These are phyloP conservation scores for Hestina assimilis DNA, from an alignment of 1,140 invertebrate genomes.

Conservation along the genomic window DNA sequence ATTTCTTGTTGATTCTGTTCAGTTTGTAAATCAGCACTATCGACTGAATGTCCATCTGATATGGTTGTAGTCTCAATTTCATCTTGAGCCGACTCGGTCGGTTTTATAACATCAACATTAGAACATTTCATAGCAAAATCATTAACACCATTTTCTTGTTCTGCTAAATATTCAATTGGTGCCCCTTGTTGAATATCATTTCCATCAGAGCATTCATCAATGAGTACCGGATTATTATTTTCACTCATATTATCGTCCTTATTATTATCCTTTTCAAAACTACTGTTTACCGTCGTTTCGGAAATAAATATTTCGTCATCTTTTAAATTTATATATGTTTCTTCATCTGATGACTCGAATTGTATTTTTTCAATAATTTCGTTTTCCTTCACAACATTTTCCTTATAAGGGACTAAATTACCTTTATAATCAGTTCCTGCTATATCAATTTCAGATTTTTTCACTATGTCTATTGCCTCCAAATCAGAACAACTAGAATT, in stretches of 20 bases:
- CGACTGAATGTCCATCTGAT: slow-evolving; percentile 8
- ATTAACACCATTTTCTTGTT: background rate
- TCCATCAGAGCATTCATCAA: background rate
- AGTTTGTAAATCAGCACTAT: background rate
- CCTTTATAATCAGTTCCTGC: slow-evolving; percentile 10
- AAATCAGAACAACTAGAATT: slow-evolving; percentile 66
- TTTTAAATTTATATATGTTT: slow-evolving; percentile 33
- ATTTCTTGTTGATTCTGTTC: background rate
- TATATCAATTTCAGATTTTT: slow-evolving; percentile 11
- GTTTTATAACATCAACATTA: background rate
- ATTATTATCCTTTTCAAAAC: background rate
- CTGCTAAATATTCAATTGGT: background rate
- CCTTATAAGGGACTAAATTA: slow-evolving; percentile 11
- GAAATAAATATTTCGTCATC: slow-evolving; percentile 39
- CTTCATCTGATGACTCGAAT: slow-evolving; percentile 52
- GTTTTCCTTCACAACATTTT: background rate
- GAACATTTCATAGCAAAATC: background rate
- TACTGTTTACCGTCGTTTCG: slow-evolving; percentile 23
- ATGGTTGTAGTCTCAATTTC: background rate
- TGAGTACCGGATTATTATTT: slow-evolving; percentile 3
- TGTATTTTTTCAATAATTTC: slow-evolving; percentile 42
- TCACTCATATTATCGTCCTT: background rate
- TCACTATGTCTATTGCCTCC: slow-evolving; percentile 29
- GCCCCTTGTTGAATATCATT: background rate
- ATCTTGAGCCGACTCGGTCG: background rate